A percentile compares a stretch with the other conserved stretches of the same genome.
Conservation (phyloP, 2,113 vertebrate genomes). For the Genyomyrus donnyi region DNA sequence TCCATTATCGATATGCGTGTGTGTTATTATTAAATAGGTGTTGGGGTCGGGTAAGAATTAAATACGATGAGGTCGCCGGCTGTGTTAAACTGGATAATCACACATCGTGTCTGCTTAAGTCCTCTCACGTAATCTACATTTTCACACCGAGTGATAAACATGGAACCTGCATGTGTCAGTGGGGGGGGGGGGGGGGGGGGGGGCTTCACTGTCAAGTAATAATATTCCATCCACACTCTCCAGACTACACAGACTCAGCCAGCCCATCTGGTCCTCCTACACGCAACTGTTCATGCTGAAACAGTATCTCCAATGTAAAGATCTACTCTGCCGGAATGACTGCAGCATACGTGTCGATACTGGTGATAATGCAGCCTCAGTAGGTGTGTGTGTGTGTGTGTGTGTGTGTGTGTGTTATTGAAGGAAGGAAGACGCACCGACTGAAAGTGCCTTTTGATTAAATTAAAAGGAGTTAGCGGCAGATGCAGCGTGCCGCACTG, state of each 20-base stretch:
- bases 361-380: background rate
- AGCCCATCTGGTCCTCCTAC: slow-evolving; percentile 24
- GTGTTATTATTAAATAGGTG: background rate
- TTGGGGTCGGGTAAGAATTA: background rate
- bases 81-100: background rate
- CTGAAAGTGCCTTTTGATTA: slow-evolving; percentile 2
- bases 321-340: slow-evolving; percentile 1
- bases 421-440: background rate
- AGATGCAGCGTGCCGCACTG: background rate
- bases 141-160: background rate
- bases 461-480: background rate
- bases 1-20: background rate
- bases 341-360: background rate
- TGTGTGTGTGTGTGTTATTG: background rate
- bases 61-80: background rate
- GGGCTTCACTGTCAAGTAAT: slow-evolving; percentile 9
- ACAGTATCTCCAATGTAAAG: background rate
- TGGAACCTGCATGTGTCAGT: background rate
- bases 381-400: background rate
- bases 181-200: background rate
- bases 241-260: background rate
- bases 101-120: background rate
- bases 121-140: background rate
- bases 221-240: background rate
- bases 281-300: slow-evolving; percentile 16